Evolutionary conservation across 2,888 invertebrate species (phyloP).

Genomic region (Troides helena): DNA sequence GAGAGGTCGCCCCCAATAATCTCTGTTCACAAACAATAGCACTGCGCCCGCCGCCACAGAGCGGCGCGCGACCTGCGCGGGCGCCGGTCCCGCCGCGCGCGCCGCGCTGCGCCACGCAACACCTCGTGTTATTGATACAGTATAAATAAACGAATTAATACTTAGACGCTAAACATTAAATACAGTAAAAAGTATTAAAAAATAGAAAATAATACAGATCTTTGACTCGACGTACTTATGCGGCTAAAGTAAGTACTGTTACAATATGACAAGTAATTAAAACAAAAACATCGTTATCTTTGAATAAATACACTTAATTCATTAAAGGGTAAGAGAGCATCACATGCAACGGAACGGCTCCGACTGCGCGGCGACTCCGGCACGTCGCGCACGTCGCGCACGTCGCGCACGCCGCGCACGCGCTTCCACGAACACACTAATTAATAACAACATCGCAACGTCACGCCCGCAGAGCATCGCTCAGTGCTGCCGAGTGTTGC

Average conservation of each 20-base stretch:
- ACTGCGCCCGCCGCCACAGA: too few relatives aligned
- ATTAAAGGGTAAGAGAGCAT: constrained; percentile 67
- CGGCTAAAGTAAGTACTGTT: constrained; percentile 71
- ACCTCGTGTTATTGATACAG: constrained; percentile 77
- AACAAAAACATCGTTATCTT: constrained; percentile 57
- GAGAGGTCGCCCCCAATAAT: constrained; percentile 63
- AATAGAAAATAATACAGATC: constrained; percentile 80
- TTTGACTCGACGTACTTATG: constrained; percentile 79
- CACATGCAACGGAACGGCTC: constrained; percentile 41
- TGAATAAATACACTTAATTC: constrained; percentile 75
- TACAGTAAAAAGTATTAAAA: constrained; percentile 76
- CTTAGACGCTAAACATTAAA: constrained; percentile 62
- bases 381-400: too few relatives aligned
- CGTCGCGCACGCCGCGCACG: too few relatives aligned
- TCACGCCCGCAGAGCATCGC: neutral
- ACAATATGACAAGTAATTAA: constrained; percentile 63
- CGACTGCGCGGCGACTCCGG: neutral
- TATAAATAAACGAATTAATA: constrained; percentile 69
- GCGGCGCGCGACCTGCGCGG: too few relatives aligned
- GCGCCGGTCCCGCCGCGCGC: too few relatives aligned
- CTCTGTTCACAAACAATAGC: constrained; percentile 45
- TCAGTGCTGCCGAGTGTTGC: too few relatives aligned
- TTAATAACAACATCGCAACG: neutral
- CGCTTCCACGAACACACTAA: neutral
- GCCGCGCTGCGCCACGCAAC: constrained; percentile 59